phyloP scores from a whole-genome alignment of 2,888 invertebrate genomes.

The Parapristionchus giblindavisi region DNA sequence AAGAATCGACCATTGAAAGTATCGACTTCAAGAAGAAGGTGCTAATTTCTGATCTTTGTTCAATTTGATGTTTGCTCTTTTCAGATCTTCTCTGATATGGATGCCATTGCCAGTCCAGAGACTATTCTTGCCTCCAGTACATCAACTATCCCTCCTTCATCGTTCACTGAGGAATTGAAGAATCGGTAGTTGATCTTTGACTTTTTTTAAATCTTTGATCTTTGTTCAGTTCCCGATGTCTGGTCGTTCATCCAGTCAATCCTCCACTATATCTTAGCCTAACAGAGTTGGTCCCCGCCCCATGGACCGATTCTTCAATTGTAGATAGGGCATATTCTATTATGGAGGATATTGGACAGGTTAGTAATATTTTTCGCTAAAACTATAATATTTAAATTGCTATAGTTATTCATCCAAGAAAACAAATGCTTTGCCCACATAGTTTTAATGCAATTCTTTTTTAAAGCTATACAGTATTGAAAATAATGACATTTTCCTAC shows the following conservation, averaged over 20 bases:
- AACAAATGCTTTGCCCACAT: neutral
- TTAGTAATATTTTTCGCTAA: neutral
- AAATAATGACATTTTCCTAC: too few relatives aligned
- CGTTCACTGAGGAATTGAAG: constrained; percentile 83
- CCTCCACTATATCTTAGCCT: constrained; percentile 95
- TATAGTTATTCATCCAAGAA: neutral
- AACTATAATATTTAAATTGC: neutral
- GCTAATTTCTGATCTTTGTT: neutral
- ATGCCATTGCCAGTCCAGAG: constrained; percentile 70
- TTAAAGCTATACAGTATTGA: too few relatives aligned
- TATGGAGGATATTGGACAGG: constrained; percentile 88
- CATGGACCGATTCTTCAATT: constrained; percentile 86
- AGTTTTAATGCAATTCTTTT: too few relatives aligned
- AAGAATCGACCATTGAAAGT: constrained; percentile 93
- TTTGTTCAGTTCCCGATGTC: constrained; percentile 61
- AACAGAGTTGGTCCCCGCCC: constrained; percentile 91
- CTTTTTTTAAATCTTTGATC: neutral
- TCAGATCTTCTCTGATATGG: constrained; percentile 80
- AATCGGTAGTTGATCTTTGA: constrained; percentile 73
- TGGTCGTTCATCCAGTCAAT: constrained; percentile 76
- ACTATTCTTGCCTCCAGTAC: constrained; percentile 87
- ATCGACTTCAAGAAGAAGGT: constrained; percentile 81
- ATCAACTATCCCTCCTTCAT: constrained; percentile 88
- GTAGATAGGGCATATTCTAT: constrained; percentile 80
- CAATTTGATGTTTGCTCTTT: constrained; percentile 63